Evolutionary conservation across 1,140 invertebrate genomes (phyloP), one percentile per base, ranked within the genome.

Genomic region (Drosophila ogumai): DNA sequence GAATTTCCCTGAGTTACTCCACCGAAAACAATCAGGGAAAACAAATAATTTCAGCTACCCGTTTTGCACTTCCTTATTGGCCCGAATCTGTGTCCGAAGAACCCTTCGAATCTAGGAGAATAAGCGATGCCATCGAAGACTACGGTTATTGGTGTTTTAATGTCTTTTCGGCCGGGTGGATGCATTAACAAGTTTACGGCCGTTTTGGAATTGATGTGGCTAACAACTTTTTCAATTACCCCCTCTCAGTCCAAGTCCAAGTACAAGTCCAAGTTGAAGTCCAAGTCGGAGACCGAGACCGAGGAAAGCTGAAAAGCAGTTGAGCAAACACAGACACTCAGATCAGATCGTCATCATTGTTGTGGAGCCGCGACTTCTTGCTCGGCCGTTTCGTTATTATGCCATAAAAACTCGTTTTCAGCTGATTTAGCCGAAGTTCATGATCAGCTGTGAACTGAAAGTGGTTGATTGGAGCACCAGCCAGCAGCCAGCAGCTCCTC

Each of bases 371-470:
- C 58, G 58, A 43, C 61, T 65, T 65, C 61, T 52, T 50, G 43
- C 50, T 40, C 50, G 60, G 61, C 41, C 66, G 66, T 80, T 80
- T 81, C 60, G 84, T 80, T 88, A 87, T 87, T 88, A 87, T 87
- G 84, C 84, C 84, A 87, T 88, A 79, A 90, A 90, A 90, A 90
- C 85, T 90, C 81, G 85, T 90, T 90, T 90, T 90, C 85, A 88
- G 81, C 81, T 90, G 84, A 78, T 80, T 78, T 68, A 43, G 67
- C 66, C 72, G 77, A 88, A 88, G 85, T 88, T 88, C 85, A 88
- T 67, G 81, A 85, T 85, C 81, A 85, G 81, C 81, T 85, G 81
- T 86, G 81, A 90, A 85, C 85, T 84, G 85, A 90, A 90, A 90
- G 85, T 90, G 85, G 76, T 84, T 75, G 85, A 84, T 84, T 78